Conservation (phyloP, 1,140 invertebrate species). For the Penaeus vannamei region DNA sequence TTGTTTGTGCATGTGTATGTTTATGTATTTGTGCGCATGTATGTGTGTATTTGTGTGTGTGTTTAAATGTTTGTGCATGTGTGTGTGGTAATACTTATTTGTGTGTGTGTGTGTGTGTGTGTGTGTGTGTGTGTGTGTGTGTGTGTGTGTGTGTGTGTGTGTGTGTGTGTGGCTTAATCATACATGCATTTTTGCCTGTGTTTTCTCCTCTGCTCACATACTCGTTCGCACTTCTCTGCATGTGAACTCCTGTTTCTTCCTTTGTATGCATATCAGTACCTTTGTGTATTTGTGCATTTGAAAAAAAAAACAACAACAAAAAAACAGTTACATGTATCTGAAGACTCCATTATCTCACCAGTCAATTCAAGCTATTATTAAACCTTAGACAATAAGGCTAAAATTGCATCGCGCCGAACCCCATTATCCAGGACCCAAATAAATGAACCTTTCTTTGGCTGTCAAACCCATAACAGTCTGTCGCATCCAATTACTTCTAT, state of each 20-base stretch:
- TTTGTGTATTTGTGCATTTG: too few relatives aligned
- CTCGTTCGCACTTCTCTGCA: not conserved
- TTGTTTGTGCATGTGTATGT: not conserved
- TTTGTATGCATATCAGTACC: not conserved
- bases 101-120: not conserved
- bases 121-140: not conserved
- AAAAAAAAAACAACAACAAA: too few relatives aligned
- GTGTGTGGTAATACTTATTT: not conserved
- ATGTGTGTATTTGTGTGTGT: not conserved
- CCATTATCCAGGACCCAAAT: too few relatives aligned
- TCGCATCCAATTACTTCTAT: too few relatives aligned
- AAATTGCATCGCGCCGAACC: too few relatives aligned
- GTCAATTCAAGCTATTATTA: too few relatives aligned
- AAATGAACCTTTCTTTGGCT: too few relatives aligned
- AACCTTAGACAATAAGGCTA: too few relatives aligned
- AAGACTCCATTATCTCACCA: too few relatives aligned
- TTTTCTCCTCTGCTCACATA: not conserved
- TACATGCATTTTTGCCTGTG: not conserved
- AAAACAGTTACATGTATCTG: too few relatives aligned
- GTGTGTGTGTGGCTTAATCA: not conserved
- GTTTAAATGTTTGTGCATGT: not conserved
- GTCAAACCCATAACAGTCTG: too few relatives aligned
- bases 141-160: conserved; percentile 10
- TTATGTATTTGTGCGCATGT: not conserved
- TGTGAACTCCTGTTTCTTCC: not conserved